These are phyloP conservation scores for Trisateles emortualis DNA, from an alignment of 2,888 invertebrate species.

Conservation along the genomic window DNA sequence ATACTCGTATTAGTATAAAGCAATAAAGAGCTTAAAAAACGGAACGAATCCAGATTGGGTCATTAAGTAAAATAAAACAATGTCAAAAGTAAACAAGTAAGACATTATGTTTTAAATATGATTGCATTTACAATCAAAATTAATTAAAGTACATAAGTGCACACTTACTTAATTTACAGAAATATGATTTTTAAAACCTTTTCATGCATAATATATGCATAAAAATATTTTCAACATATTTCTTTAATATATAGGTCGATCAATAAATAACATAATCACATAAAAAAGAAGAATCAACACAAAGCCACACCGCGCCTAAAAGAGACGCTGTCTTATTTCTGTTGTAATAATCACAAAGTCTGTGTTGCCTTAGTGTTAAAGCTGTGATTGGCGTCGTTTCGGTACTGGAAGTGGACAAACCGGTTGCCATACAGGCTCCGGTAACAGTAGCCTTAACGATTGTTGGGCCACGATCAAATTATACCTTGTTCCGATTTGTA, in stretches of 20 bases:
- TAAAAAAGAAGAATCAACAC: conserved; percentile 27
- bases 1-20: no score
- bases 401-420: conserved; percentile 72
- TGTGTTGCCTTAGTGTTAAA: conserved; percentile 61
- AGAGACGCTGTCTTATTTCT: conserved; percentile 27
- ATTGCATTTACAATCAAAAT: no score
- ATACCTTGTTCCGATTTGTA: conserved; percentile 68
- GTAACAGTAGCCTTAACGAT: conserved; percentile 82
- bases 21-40: no score
- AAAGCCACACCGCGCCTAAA: conserved; percentile 7
- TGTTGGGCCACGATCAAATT: conserved; percentile 75
- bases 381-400: conserved; percentile 71
- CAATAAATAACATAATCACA: conserved; percentile 13
- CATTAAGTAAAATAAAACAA: no score
- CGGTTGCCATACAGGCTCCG: conserved; percentile 67
- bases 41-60: no score
- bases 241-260: neutral
- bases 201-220: no score
- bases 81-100: no score
- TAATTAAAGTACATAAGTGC: no score
- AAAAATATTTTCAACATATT: no score
- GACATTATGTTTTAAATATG: no score
- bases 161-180: no score
- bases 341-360: conserved; percentile 39
- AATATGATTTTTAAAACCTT: no score